Evolutionary conservation across 2,888 invertebrate species (phyloP).

Genomic region (Scaptomyza reducta): DNA sequence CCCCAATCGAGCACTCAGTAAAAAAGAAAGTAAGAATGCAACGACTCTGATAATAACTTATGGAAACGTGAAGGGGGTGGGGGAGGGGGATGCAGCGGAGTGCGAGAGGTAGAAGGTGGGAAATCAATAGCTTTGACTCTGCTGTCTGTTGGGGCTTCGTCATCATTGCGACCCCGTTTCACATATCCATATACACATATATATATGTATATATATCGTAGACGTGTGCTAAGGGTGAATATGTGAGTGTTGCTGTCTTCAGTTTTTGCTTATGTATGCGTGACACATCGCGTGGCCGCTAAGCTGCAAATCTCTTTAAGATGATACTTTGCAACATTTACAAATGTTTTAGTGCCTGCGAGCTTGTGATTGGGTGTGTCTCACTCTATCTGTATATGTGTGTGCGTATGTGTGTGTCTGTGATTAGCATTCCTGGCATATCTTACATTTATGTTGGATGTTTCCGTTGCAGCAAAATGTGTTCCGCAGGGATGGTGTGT

Average conservation of each 20-base stretch:
- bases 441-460: slow-evolving; percentile 79
- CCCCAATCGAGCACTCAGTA: slow-evolving; percentile 24
- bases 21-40: slow-evolving; percentile 40
- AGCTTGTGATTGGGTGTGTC: slow-evolving; percentile 27
- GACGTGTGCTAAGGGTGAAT: slow-evolving; percentile 20
- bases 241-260: slow-evolving; percentile 24
- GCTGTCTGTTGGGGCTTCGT: slow-evolving; percentile 27
- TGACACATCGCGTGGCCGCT: slow-evolving; percentile 80
- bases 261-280: slow-evolving; percentile 79
- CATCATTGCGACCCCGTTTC: slow-evolving; percentile 46
- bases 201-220: slow-evolving; percentile 54
- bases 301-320: slow-evolving; percentile 84
- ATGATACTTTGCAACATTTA: slow-evolving; percentile 81
- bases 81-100: no score
- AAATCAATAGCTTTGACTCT: slow-evolving; percentile 66
- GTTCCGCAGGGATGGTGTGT: slow-evolving; percentile 27
- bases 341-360: slow-evolving; percentile 75
- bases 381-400: slow-evolving; percentile 1
- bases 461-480: slow-evolving; percentile 77
- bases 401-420: slow-evolving; percentile 46
- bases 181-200: slow-evolving; percentile 48
- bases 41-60: slow-evolving; percentile 18
- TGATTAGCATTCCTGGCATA: slow-evolving; percentile 82
- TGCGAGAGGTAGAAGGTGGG: slow-evolving; percentile 9
- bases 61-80: background rate